phyloP scores from a whole-genome alignment of 2,797 vertebrate genomes.

The Cyprinella venusta region DNA sequence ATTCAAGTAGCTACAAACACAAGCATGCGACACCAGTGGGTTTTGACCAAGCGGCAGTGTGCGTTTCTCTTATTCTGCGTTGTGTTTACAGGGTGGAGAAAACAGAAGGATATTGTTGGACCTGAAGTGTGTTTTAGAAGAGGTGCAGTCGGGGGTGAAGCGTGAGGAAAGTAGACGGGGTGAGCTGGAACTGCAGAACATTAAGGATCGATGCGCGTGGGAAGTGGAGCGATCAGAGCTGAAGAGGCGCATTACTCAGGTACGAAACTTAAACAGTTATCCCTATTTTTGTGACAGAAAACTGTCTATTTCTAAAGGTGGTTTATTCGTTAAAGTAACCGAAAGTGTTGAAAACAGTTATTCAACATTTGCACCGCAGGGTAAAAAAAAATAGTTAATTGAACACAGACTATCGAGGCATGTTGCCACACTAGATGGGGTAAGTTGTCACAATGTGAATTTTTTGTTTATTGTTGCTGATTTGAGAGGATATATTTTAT shows the following conservation, averaged over 20 bases:
- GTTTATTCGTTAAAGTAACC: not conserved
- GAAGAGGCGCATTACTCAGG: conserved; percentile 78
- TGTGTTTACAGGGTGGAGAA: conserved; percentile 74
- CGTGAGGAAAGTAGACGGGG: conserved; percentile 76
- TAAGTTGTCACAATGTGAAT: not conserved
- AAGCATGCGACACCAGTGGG: not conserved
- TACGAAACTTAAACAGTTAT: conserved; percentile 54
- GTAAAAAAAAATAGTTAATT: not conserved
- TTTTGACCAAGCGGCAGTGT: not conserved
- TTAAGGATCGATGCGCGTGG: conserved; percentile 76
- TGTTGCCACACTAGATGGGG: not conserved
- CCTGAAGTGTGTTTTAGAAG: conserved; percentile 77
- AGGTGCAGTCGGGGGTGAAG: conserved; percentile 78
- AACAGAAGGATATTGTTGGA: conserved; percentile 77
- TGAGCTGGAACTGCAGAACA: conserved; percentile 78
- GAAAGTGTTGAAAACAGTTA: not conserved
- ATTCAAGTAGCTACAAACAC: conserved; percentile 74
- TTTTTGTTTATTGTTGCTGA: not conserved
- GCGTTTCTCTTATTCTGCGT: not conserved
- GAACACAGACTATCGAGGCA: conserved; percentile 1
- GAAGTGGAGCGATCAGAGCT: conserved; percentile 79
- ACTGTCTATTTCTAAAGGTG: not conserved
- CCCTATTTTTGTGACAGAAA: not conserved
- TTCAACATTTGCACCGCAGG: not conserved
- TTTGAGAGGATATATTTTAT: not conserved